Evolutionary conservation across 2,797 vertebrate genomes (phyloP).

Genomic region (Glyptemys insculpta): DNA sequence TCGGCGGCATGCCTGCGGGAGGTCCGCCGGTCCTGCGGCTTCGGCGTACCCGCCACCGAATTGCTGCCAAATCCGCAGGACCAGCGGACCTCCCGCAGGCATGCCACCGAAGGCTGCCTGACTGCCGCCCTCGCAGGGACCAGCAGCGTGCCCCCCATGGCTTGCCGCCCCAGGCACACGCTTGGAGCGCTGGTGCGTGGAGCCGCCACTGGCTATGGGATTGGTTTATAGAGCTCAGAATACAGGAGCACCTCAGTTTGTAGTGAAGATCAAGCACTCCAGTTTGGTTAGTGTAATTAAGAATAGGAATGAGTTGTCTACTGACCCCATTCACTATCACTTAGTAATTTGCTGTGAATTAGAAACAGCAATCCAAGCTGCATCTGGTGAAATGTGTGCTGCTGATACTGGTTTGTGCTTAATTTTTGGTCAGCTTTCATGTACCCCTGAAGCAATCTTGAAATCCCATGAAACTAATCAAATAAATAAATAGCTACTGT

Average conservation of each 20-base stretch:
- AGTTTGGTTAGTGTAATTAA: not conserved
- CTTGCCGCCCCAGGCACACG: no score
- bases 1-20: no score
- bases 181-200: no score
- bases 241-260: not conserved
- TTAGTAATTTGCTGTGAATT: not conserved
- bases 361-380: not conserved
- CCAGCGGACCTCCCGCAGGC: no score
- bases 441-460: not conserved
- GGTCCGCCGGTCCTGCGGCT: no score
- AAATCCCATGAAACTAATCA: not conserved
- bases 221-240: not conserved
- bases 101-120: no score
- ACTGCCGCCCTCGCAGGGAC: no score
- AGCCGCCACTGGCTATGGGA: no score
- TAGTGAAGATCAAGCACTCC: not conserved
- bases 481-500: not conserved
- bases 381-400: not conserved
- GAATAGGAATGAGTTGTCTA: not conserved
- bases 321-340: not conserved
- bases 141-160: no score
- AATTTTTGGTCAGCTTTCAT: not conserved
- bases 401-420: not conserved
- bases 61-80: no score
- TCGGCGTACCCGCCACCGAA: no score